A percentile compares a stretch with the other conserved stretches of the same genome.
Evolutionary conservation across 64 coral and sea anemone genomes (phyloP).

Genomic region (Pocillopora damicornis): DNA sequence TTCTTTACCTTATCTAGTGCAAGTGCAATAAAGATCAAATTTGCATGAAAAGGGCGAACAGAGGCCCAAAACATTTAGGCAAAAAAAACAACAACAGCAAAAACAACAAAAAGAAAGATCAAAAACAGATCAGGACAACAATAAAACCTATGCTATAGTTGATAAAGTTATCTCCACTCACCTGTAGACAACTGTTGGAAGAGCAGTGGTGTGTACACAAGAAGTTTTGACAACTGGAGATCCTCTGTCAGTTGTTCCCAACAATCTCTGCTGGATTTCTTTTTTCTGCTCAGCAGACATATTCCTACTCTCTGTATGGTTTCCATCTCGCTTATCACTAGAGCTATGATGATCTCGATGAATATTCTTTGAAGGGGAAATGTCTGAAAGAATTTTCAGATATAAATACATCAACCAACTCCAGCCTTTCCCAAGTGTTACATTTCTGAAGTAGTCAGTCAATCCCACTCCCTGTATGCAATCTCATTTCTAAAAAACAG

Average conservation of each 20-base stretch:
- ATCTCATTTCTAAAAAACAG: too few relatives aligned
- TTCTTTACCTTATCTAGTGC: too few relatives aligned
- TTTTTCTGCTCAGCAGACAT: conserved; percentile 47
- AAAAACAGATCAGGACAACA: too few relatives aligned
- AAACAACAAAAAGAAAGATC: not conserved
- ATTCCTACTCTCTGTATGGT: conserved; percentile 32
- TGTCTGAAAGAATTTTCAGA: not conserved
- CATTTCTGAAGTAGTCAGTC: not conserved
- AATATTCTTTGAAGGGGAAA: conserved; percentile 34
- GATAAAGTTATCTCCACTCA: not conserved
- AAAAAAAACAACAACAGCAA: too few relatives aligned
- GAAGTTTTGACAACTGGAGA: conserved; percentile 82
- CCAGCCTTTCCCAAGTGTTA: not conserved
- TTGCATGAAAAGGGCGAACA: too few relatives aligned
- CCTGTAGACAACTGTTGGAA: conserved; percentile 70
- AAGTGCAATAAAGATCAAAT: too few relatives aligned
- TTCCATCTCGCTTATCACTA: conserved; percentile 59
- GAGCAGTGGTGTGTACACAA: conserved; percentile 84
- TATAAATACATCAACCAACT: not conserved
- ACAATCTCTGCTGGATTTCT: conserved; percentile 45
- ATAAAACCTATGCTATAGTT: not conserved
- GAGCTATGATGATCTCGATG: conserved; percentile 36
- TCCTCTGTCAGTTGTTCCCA: conserved; percentile 51
- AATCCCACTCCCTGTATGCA: not conserved
- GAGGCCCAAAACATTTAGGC: too few relatives aligned